Percentiles rank a stretch among this genome's conserved stretches.
These are phyloP conservation scores for Augiades crinisus DNA, from an alignment of 2,888 invertebrate genomes.

Conservation along the genomic window DNA sequence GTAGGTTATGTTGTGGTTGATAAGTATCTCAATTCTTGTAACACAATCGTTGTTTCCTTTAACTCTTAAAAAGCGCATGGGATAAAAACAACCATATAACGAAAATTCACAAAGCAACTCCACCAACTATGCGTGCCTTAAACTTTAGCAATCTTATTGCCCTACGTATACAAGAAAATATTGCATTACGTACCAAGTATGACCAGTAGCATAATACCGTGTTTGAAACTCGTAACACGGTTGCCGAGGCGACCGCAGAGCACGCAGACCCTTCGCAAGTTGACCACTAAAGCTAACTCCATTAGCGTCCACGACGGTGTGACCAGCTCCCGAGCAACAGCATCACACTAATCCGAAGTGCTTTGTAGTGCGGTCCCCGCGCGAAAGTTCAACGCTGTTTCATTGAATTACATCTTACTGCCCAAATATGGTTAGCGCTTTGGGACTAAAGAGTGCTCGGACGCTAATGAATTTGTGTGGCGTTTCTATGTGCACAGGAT, in stretches of 20 bases:
- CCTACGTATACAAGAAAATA: too few relatives aligned
- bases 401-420: conserved; percentile 43
- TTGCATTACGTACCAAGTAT: too few relatives aligned
- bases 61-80: too few relatives aligned
- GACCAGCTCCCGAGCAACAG: conserved; percentile 29
- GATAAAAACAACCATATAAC: too few relatives aligned
- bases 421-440: conserved; percentile 22
- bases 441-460: conserved; percentile 23
- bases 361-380: conserved; percentile 37
- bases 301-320: conserved; percentile 44
- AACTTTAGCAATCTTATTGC: too few relatives aligned
- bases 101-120: too few relatives aligned
- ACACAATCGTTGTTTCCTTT: too few relatives aligned
- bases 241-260: conserved; percentile 43
- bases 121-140: too few relatives aligned
- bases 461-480: conserved; percentile 18
- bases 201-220: conserved; percentile 21
- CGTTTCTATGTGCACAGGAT: conserved; percentile 10
- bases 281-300: conserved; percentile 58
- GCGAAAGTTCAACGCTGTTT: conserved; percentile 42
- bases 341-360: conserved; percentile 51
- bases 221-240: conserved; percentile 39
- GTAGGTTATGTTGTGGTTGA: too few relatives aligned
- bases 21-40: too few relatives aligned
- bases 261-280: conserved; percentile 44